These are phyloP conservation scores for Macrocentrus cingulum DNA, from an alignment of 1,140 invertebrate genomes.

Conservation along the genomic window DNA sequence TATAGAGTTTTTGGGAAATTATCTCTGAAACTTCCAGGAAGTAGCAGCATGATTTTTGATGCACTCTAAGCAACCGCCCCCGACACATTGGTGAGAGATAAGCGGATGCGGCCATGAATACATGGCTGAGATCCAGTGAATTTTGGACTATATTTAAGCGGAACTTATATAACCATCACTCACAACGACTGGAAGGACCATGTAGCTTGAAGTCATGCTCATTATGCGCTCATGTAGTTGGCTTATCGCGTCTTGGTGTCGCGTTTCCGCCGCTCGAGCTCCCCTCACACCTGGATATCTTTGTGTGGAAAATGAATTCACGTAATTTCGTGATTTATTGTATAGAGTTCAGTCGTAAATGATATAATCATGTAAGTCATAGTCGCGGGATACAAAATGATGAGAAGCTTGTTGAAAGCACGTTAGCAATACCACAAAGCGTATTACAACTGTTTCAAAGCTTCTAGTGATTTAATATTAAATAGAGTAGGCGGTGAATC, in stretches of 20 bases:
- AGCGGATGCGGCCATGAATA: background rate
- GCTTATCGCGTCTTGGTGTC: background rate
- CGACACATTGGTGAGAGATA: background rate
- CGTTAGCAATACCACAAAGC: background rate
- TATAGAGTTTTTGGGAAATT: too few relatives aligned
- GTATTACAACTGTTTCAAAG: background rate
- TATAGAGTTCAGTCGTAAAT: too few relatives aligned
- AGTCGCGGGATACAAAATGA: background rate
- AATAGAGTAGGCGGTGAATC: background rate
- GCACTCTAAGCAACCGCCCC: too few relatives aligned
- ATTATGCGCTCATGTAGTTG: background rate
- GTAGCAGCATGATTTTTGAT: too few relatives aligned
- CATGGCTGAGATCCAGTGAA: background rate
- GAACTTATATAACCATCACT: slow-evolving; percentile 6
- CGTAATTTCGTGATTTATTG: too few relatives aligned
- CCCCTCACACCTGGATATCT: too few relatives aligned
- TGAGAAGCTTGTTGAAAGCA: background rate
- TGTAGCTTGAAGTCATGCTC: background rate
- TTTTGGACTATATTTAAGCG: slow-evolving; percentile 4
- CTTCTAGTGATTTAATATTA: background rate
- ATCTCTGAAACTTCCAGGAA: too few relatives aligned
- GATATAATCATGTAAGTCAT: too few relatives aligned
- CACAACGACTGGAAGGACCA: background rate
- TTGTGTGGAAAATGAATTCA: too few relatives aligned
- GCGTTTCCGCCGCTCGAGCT: too few relatives aligned